These are phyloP conservation scores for Phalanger gymnotis DNA, from an alignment of 2,797 vertebrate species.

Conservation along the genomic window DNA sequence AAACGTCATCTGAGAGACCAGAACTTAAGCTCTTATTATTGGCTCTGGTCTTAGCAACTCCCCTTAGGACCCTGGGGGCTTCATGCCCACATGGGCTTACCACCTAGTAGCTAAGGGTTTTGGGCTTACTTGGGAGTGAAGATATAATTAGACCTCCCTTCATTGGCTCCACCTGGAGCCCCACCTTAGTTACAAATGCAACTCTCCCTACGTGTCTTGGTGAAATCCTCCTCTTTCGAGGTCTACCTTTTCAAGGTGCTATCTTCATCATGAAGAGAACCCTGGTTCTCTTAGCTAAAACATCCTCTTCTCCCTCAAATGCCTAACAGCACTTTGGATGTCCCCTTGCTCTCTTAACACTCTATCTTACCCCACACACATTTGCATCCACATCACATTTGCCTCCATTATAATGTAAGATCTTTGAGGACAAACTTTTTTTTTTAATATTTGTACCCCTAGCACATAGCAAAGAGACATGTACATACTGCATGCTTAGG, in stretches of 20 bases:
- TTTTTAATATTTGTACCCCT: background rate
- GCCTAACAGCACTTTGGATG: background rate
- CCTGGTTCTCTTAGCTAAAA: background rate
- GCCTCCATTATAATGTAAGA: background rate
- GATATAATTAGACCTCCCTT: too few relatives aligned
- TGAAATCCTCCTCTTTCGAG: background rate
- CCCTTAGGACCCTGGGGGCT: too few relatives aligned
- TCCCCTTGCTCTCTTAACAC: background rate
- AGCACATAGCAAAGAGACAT: background rate
- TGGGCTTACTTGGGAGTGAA: too few relatives aligned
- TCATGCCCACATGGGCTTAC: too few relatives aligned
- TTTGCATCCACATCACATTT: background rate
- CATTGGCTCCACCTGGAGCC: too few relatives aligned
- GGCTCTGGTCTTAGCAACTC: too few relatives aligned
- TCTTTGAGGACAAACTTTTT: background rate
- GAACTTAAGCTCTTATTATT: too few relatives aligned
- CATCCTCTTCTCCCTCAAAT: background rate
- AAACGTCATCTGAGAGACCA: too few relatives aligned
- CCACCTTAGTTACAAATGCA: too few relatives aligned
- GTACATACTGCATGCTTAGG: background rate
- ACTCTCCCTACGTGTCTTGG: background rate
- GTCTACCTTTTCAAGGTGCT: background rate
- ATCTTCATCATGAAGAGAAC: background rate
- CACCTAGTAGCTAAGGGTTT: too few relatives aligned
- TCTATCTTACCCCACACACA: background rate